These are phyloP conservation scores for Chromobotia macracanthus DNA, from an alignment of 2,797 vertebrate genomes.

Conservation along the genomic window DNA sequence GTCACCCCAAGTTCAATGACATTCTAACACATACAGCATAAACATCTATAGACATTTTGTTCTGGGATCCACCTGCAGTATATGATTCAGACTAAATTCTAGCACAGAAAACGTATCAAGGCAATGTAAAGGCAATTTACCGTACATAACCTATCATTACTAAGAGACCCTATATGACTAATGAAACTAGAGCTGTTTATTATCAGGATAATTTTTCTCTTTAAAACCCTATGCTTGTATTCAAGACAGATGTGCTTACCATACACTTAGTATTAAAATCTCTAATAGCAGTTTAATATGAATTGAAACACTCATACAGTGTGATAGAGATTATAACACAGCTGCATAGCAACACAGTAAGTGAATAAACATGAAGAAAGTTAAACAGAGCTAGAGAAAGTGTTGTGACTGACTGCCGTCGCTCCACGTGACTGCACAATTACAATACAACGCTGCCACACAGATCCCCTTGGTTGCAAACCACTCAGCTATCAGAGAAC, in stretches of 20 bases:
- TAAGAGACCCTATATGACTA: slow-evolving; percentile 70
- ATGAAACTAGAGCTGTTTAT: slow-evolving; percentile 63
- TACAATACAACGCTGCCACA: neutral
- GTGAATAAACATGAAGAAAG: neutral
- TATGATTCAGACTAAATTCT: neutral
- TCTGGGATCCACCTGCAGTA: neutral
- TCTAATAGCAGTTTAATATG: slow-evolving; percentile 41
- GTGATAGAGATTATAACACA: slow-evolving; percentile 27
- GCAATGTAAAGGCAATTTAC: slow-evolving; percentile 53
- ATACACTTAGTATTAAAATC: slow-evolving; percentile 67
- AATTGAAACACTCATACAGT: slow-evolving; percentile 44
- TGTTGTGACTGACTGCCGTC: neutral
- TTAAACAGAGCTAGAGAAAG: neutral
- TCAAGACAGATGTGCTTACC: slow-evolving; percentile 69
- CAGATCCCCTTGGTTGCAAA: neutral
- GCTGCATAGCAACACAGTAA: slow-evolving; percentile 21
- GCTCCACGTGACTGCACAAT: neutral
- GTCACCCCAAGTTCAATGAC: slow-evolving; percentile 4
- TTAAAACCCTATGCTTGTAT: slow-evolving; percentile 7
- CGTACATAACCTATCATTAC: slow-evolving; percentile 64
- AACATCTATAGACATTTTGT: neutral
- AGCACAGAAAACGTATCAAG: slow-evolving; percentile 27
- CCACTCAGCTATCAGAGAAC: too few relatives aligned
- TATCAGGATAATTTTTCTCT: slow-evolving; percentile 5
- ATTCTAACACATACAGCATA: neutral